Evolutionary conservation across 2,797 vertebrate species (phyloP), one percentile per base, ranked within the genome.

Genomic region (Macropodus opercularis): DNA sequence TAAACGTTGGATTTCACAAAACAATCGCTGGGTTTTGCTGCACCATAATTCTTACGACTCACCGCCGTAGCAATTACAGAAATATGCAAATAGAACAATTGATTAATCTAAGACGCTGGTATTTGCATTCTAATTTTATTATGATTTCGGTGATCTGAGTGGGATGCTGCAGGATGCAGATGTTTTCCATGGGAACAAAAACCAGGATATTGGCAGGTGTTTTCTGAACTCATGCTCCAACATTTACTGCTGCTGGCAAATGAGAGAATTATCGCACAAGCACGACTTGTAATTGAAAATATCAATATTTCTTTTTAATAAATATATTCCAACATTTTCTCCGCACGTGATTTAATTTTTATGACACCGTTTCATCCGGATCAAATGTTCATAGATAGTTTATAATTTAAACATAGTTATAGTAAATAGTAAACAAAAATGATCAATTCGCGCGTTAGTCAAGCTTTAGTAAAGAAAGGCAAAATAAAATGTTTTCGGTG

Each of bases 201-300:
- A n/a, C 41, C 13, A 5, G 15, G 27, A 43, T 36, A 9, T 6
- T 63, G 66, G 24, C 80, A 77, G 60, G 64, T 82, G 68, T 75
- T 65, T 32, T 0, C 15, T 24, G 19, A 43, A 73, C 42, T 31
- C 11, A 40, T 21, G 58, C 57, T 36, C 48, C 4, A 23, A 34
- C 8, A 60, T 17, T 1, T 1, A 5, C 8, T 17, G 18, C 32
- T 6, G 6, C 6, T 38, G 4, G 17, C 34, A 54, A 65, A 3
- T 43, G 7, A 18, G 8, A 2, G 41, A 49, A 29, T 32, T 3
- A 31, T 10, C 4, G 6, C 10, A 8, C 34, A 12, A 31, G 29
- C 27, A 36, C 2, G 10, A 8, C 13, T 27, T 19, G 4, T 23
- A 3, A 54, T 18, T 55, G 2, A 15, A 27, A 47, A 41, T 27